These are phyloP conservation scores for Mallotus villosus DNA, from an alignment of 2,797 vertebrate species.

Conservation along the genomic window DNA sequence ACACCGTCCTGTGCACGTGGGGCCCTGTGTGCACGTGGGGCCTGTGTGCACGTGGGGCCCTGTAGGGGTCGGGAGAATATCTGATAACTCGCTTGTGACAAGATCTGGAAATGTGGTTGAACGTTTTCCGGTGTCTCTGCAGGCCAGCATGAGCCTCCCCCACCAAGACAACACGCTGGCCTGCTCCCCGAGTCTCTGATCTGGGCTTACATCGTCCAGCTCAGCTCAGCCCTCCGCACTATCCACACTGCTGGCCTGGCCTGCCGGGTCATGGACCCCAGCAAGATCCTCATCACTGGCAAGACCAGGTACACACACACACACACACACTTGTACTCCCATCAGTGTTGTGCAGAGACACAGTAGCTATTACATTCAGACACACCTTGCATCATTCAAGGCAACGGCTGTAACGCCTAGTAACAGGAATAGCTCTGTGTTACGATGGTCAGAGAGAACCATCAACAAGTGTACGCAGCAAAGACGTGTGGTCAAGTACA, in stretches of 20 bases:
- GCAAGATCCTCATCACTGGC: conserved; percentile 97
- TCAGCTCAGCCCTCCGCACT: conserved; percentile 94
- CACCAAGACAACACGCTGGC: conserved; percentile 94
- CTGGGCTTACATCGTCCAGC: conserved; percentile 98
- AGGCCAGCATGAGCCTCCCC: conserved; percentile 97
- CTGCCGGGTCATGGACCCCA: conserved; percentile 98
- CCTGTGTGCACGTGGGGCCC: neutral
- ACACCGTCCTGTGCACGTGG: neutral
- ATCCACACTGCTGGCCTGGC: conserved; percentile 97
- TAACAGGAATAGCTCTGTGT: no score
- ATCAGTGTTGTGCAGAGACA: no score
- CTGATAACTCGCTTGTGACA: no score
- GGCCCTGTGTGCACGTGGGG: neutral
- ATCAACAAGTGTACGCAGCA: no score
- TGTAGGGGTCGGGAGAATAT: no score
- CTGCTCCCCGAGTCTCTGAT: conserved; percentile 96
- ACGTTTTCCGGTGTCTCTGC: neutral
- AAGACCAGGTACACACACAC: conserved; percentile 86
- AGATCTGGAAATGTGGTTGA: no score
- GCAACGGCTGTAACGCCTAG: neutral
- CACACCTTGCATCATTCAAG: neutral
- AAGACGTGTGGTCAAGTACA: no score
- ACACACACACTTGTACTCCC: neutral
- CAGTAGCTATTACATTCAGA: neutral
- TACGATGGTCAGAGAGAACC: no score